These are phyloP conservation scores for Gisinianus flammeolus DNA, from an alignment of 2,888 invertebrate species.

Conservation along the genomic window DNA sequence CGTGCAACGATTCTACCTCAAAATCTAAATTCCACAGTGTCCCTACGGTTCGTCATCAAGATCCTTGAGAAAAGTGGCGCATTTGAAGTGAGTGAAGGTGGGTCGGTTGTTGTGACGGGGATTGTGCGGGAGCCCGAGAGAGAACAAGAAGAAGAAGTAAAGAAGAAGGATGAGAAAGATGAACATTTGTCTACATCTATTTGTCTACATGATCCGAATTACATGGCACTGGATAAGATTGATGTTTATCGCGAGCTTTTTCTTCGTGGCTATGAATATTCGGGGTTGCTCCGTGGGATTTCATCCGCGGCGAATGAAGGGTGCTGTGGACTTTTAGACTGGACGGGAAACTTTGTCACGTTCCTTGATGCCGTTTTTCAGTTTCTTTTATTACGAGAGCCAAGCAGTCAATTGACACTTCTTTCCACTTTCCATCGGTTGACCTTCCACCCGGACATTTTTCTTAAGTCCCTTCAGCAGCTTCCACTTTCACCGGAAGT, in stretches of 20 bases:
- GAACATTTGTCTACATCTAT: too few relatives aligned
- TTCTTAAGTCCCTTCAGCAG: too few relatives aligned
- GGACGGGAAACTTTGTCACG: slow-evolving; percentile 85
- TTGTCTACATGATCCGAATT: not conserved
- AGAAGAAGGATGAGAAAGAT: too few relatives aligned
- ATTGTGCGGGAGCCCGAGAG: slow-evolving; percentile 54
- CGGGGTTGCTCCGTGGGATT: slow-evolving; percentile 61
- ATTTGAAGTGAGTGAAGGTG: slow-evolving; percentile 63
- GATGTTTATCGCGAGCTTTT: slow-evolving; percentile 62
- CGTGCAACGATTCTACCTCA: slow-evolving; percentile 82
- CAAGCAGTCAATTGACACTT: slow-evolving; percentile 73
- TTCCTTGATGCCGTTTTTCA: slow-evolving; percentile 91
- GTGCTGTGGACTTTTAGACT: slow-evolving; percentile 64
- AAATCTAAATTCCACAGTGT: slow-evolving; percentile 68
- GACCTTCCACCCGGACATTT: slow-evolving; percentile 69
- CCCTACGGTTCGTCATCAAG: slow-evolving; percentile 80
- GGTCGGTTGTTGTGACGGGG: slow-evolving; percentile 61
- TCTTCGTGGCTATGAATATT: slow-evolving; percentile 62
- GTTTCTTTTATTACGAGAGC: slow-evolving; percentile 74
- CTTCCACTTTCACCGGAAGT: too few relatives aligned
- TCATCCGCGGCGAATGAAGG: slow-evolving; percentile 60
- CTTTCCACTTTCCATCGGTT: slow-evolving; percentile 77
- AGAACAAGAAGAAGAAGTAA: slow-evolving; percentile 35
- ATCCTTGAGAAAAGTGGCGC: slow-evolving; percentile 78
- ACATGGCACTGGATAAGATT: slow-evolving; percentile 39